A percentile compares a stretch with the other conserved stretches of the same genome.
Evolutionary conservation across 2,797 vertebrate species (phyloP).

Genomic region (Pseudomugil gertrudae): DNA sequence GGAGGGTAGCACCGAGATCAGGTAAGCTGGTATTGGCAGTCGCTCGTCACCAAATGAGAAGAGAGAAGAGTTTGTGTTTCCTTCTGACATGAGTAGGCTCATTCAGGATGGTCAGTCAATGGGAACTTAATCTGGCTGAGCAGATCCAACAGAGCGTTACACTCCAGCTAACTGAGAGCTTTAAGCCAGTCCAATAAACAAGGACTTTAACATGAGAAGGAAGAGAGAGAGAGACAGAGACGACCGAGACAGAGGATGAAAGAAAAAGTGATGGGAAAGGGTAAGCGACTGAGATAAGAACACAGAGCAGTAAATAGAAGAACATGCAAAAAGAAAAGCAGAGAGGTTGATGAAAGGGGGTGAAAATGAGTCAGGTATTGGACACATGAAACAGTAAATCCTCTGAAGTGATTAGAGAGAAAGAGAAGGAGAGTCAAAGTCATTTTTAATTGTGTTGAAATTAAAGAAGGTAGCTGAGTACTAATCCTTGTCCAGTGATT

Average conservation of each 20-base stretch:
- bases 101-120: slow-evolving; percentile 82
- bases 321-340: slow-evolving; percentile 8
- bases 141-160: slow-evolving; percentile 65
- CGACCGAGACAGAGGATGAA: slow-evolving; percentile 17
- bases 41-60: slow-evolving; percentile 73
- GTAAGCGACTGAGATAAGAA: slow-evolving; percentile 30
- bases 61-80: slow-evolving; percentile 73
- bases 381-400: slow-evolving; percentile 64
- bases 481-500: slow-evolving; percentile 79
- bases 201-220: slow-evolving; percentile 74
- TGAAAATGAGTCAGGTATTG: slow-evolving; percentile 40
- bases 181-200: slow-evolving; percentile 77
- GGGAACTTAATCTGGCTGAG: slow-evolving; percentile 80
- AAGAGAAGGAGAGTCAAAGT: slow-evolving; percentile 77
- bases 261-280: slow-evolving; percentile 13
- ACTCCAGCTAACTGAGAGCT: slow-evolving; percentile 71
- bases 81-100: slow-evolving; percentile 79
- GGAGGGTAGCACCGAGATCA: slow-evolving; percentile 56
- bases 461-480: slow-evolving; percentile 73
- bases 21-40: slow-evolving; percentile 69
- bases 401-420: slow-evolving; percentile 49
- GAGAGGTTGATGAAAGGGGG: slow-evolving; percentile 21
- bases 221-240: slow-evolving; percentile 39
- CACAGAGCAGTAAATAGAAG: slow-evolving; percentile 31
- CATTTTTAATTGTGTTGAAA: slow-evolving; percentile 87